phyloP scores from a whole-genome alignment of 2,113 vertebrate genomes.

The Cyanoramphus novaezelandiae region DNA sequence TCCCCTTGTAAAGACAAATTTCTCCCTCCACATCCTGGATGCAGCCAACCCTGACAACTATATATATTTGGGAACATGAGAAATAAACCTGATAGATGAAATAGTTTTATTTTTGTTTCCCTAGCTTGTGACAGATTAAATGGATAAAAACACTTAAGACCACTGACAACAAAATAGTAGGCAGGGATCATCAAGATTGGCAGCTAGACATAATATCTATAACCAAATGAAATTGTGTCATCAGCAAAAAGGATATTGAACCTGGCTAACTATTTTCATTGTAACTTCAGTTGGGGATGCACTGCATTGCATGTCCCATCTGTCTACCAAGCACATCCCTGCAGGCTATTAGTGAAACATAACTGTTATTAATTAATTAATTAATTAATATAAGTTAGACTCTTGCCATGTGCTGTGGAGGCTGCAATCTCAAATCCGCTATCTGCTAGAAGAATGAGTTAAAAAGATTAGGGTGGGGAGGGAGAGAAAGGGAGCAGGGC shows the following conservation, averaged over 20 bases:
- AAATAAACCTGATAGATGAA: not conserved
- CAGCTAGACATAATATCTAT: not conserved
- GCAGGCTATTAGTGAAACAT: not conserved
- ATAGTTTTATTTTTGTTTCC: not conserved
- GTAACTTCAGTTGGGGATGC: not conserved
- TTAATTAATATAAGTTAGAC: too few species aligned
- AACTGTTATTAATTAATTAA: not conserved
- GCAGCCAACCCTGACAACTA: not conserved
- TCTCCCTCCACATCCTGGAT: not conserved
- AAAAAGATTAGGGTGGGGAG: not conserved
- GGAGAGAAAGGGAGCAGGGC: fast-evolving
- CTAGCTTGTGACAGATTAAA: not conserved
- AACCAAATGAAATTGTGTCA: not conserved
- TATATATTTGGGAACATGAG: not conserved
- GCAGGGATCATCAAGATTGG: not conserved
- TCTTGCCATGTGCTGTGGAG: not conserved
- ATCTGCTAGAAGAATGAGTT: not conserved
- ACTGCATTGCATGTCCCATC: fast-evolving
- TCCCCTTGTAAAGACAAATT: not conserved
- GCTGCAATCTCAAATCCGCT: not conserved
- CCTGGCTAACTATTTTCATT: not conserved
- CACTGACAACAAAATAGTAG: not conserved
- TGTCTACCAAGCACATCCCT: not conserved
- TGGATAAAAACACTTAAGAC: not conserved
- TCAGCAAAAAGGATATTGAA: not conserved